Evolutionary conservation across 30 jellyfish, hydroid and myxozoan species (phyloP).

Genomic region (Chrysaora quinquecirrha): DNA sequence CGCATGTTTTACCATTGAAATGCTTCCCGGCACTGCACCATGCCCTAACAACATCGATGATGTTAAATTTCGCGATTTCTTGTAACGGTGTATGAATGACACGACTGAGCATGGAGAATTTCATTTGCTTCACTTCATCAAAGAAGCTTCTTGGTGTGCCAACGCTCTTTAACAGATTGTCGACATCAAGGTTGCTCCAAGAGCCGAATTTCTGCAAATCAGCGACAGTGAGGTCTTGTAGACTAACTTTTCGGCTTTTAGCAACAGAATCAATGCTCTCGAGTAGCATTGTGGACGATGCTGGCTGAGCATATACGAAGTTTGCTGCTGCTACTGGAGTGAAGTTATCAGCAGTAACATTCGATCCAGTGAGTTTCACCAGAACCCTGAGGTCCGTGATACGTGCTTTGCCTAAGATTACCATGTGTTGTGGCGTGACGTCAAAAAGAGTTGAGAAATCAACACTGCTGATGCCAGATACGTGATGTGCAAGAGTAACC

Average conservation of each 20-base stretch:
- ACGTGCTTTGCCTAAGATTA: not conserved
- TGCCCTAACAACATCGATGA: not conserved
- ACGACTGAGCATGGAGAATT: not conserved
- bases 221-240: not conserved
- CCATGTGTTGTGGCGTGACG: not conserved
- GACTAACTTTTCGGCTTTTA: not conserved
- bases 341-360: not conserved
- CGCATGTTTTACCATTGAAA: not conserved
- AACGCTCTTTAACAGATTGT: not conserved
- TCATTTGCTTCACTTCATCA: not conserved
- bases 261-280: not conserved
- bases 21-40: conserved; percentile 8
- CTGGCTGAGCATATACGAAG: not conserved
- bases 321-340: not conserved
- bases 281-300: not conserved
- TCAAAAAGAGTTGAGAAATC: not conserved
- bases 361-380: not conserved
- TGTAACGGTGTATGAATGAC: not conserved
- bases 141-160: not conserved
- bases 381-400: not conserved
- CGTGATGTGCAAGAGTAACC: not conserved
- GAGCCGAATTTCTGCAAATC: not conserved
- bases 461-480: not conserved
- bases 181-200: not conserved
- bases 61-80: not conserved